A percentile compares a stretch with the other conserved stretches of the same genome.
Evolutionary conservation across 37 sponge, comb jelly and placozoan species (phyloP).

Genomic region (Geodia barretti): DNA sequence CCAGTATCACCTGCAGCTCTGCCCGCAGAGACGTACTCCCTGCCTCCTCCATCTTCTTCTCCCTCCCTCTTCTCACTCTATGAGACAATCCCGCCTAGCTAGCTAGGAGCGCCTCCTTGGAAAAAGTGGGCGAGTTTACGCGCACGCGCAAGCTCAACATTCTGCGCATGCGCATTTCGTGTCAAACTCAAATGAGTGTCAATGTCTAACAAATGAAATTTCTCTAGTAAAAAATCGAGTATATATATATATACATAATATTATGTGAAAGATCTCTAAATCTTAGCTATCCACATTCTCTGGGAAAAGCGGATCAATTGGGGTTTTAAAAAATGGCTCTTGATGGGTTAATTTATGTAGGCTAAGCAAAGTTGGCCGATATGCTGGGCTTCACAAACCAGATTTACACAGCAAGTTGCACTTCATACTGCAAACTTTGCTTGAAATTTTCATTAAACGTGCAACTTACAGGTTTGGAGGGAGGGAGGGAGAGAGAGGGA

Average conservation of each 20-base stretch:
- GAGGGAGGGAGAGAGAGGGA: conserved; percentile 16
- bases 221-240: background rate
- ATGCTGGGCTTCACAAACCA: too few species aligned
- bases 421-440: too few species aligned
- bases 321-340: too few species aligned
- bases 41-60: background rate
- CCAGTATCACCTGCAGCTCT: conserved; percentile 31
- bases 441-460: too few species aligned
- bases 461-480: too few species aligned
- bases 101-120: background rate
- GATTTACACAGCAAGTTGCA: too few species aligned
- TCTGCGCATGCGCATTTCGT: background rate
- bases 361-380: too few species aligned
- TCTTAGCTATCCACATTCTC: background rate
- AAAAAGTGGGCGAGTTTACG: background rate
- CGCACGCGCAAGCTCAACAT: background rate
- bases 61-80: background rate
- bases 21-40: conserved; percentile 29
- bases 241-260: background rate
- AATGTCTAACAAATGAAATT: too few species aligned
- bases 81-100: too few species aligned
- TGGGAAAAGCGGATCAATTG: too few species aligned
- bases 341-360: too few species aligned
- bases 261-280: background rate
- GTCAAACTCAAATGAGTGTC: background rate